A percentile compares a stretch with the other conserved stretches of the same genome.
These are phyloP conservation scores for Choristoneura fumiferana DNA, from an alignment of 1,140 invertebrate species.

Conservation along the genomic window DNA sequence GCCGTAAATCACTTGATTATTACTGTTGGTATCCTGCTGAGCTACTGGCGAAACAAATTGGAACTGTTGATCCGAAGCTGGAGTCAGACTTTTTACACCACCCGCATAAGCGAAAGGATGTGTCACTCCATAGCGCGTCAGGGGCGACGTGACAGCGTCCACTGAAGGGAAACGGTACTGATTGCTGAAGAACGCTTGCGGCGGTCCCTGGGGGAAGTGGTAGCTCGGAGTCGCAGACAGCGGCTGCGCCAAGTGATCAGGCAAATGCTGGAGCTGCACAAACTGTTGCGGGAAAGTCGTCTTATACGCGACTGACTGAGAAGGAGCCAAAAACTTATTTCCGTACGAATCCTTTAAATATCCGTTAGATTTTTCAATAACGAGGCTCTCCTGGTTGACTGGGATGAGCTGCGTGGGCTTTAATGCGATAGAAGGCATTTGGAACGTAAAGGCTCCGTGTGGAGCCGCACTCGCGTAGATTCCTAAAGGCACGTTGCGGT, in stretches of 20 bases:
- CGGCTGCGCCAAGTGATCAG: conserved; percentile 60
- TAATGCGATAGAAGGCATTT: conserved; percentile 42
- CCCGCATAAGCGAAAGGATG: conserved; percentile 43
- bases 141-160: conserved; percentile 34
- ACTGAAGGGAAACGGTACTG: conserved; percentile 42
- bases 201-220: conserved; percentile 46
- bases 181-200: conserved; percentile 47
- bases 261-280: conserved; percentile 60
- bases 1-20: conserved; percentile 40
- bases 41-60: conserved; percentile 27
- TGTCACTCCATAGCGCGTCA: conserved; percentile 33
- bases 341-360: conserved; percentile 66
- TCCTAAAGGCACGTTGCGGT: conserved; percentile 51
- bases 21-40: conserved; percentile 45
- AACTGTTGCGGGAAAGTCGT: conserved; percentile 59
- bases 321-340: conserved; percentile 48
- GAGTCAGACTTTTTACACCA: conserved; percentile 34
- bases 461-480: conserved; percentile 61
- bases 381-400: conserved; percentile 40
- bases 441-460: conserved; percentile 56
- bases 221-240: conserved; percentile 43
- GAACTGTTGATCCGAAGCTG: conserved; percentile 22
- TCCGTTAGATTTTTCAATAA: conserved; percentile 47
- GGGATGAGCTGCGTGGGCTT: conserved; percentile 39
- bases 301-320: conserved; percentile 49